These are phyloP conservation scores for Stenchaetothrips biformis DNA, from an alignment of 2,888 invertebrate genomes.

Conservation along the genomic window DNA sequence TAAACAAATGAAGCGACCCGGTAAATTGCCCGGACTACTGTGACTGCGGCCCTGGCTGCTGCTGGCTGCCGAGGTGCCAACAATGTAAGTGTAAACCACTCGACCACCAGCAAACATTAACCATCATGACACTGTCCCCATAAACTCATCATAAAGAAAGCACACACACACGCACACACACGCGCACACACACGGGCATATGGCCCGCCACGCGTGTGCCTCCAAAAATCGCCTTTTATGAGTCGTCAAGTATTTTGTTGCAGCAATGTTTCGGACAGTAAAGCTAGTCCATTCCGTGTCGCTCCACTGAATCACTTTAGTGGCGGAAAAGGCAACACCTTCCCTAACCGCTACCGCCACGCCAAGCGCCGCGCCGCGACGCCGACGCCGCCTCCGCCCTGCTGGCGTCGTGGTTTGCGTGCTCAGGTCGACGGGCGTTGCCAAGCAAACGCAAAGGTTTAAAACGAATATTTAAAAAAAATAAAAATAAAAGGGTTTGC, in stretches of 20 bases:
- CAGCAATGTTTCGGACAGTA: slow-evolving; percentile 20
- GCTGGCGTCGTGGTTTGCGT: no score
- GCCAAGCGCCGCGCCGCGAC: no score
- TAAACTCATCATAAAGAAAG: slow-evolving; percentile 25
- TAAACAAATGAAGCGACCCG: slow-evolving; percentile 7
- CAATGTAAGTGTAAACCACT: slow-evolving; percentile 25
- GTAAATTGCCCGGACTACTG: background rate
- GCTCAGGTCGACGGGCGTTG: no score
- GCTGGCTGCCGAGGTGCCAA: background rate
- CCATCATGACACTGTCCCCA: slow-evolving; percentile 10
- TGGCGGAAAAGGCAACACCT: background rate
- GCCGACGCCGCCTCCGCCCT: no score
- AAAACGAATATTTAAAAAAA: no score
- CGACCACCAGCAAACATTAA: slow-evolving; percentile 22
- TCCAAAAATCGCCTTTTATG: slow-evolving; percentile 19
- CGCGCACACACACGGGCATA: background rate
- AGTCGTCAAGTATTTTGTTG: slow-evolving; percentile 25
- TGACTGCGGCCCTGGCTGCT: background rate
- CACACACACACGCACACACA: background rate
- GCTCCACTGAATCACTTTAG: slow-evolving; percentile 16
- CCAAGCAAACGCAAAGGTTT: no score
- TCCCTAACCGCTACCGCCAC: no score
- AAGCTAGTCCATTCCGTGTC: background rate
- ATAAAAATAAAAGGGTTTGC: no score
- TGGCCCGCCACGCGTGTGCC: background rate